These are phyloP conservation scores for Spinus pinus DNA, from an alignment of 2,797 vertebrate genomes.

Conservation along the genomic window DNA sequence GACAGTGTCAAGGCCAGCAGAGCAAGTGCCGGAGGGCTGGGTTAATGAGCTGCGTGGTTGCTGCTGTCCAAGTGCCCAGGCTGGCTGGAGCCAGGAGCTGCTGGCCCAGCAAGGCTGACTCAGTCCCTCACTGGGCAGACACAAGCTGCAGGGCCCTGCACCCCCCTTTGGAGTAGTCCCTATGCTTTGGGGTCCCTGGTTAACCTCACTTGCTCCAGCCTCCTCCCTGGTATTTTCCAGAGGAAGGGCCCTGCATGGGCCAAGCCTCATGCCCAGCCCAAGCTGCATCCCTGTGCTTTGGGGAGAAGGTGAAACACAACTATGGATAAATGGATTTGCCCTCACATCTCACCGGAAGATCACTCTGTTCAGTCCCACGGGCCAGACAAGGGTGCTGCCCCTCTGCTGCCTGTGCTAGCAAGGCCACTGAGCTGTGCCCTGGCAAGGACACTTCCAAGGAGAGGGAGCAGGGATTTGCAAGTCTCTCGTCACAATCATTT, in stretches of 20 bases:
- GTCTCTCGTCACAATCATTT: background rate
- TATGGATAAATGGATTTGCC: background rate
- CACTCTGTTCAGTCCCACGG: accelerated
- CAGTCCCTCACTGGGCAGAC: background rate
- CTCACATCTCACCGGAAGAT: accelerated
- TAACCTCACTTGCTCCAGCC: background rate
- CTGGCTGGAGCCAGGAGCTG: slow-evolving; percentile 44
- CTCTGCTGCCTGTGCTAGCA: background rate
- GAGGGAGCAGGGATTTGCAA: background rate
- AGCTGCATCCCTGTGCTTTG: accelerated
- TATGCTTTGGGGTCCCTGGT: background rate
- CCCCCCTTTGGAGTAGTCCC: background rate
- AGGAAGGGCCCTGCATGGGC: accelerated
- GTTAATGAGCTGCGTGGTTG: background rate
- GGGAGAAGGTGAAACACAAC: background rate
- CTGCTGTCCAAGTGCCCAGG: background rate
- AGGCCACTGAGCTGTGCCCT: background rate
- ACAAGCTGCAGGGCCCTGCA: background rate
- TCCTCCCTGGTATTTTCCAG: background rate
- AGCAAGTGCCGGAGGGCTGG: background rate
- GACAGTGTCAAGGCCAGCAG: slow-evolving; percentile 1
- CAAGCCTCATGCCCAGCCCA: background rate
- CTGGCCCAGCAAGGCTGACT: slow-evolving; percentile 31
- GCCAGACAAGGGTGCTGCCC: accelerated
- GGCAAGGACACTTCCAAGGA: slow-evolving; percentile 27